phyloP scores from a whole-genome alignment of 1,140 invertebrate species.

The Drosophila pandora region DNA sequence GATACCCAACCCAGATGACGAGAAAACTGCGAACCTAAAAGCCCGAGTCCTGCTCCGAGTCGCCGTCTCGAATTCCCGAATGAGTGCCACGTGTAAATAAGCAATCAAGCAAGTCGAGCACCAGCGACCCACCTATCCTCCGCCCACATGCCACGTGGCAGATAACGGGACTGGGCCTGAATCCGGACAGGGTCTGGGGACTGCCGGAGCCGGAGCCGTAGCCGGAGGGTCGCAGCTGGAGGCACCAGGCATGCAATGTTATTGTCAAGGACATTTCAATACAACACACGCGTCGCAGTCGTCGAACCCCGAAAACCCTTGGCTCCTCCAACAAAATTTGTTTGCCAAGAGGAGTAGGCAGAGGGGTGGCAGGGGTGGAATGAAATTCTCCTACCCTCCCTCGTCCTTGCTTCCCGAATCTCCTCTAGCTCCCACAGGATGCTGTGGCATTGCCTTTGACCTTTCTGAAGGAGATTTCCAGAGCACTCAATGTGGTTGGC shows the following conservation, averaged over 20 bases:
- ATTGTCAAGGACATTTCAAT: slow-evolving; percentile 81
- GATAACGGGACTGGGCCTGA: slow-evolving; percentile 13
- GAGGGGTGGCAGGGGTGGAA: too few relatives aligned
- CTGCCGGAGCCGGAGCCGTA: neutral
- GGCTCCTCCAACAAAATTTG: neutral
- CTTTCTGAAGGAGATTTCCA: slow-evolving; percentile 77
- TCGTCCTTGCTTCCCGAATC: neutral
- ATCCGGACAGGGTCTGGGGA: slow-evolving; percentile 2
- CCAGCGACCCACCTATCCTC: slow-evolving; percentile 16
- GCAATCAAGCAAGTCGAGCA: slow-evolving; percentile 57
- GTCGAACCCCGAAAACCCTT: slow-evolving; percentile 8
- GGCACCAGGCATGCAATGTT: slow-evolving; percentile 69
- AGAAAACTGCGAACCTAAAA: slow-evolving; percentile 5
- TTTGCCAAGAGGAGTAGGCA: slow-evolving; percentile 7
- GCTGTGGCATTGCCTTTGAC: slow-evolving; percentile 68
- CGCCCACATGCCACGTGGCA: slow-evolving; percentile 51
- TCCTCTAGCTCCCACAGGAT: slow-evolving; percentile 15
- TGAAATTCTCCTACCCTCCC: too few relatives aligned
- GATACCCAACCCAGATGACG: too few relatives aligned
- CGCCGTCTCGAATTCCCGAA: slow-evolving; percentile 45
- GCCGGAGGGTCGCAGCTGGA: slow-evolving; percentile 22
- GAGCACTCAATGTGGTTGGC: slow-evolving; percentile 29
- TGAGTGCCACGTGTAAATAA: slow-evolving; percentile 69
- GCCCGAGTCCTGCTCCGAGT: slow-evolving; percentile 10
- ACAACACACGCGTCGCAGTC: slow-evolving; percentile 60